Evolutionary conservation across 2,888 invertebrate genomes (phyloP).

Genomic region (Drosophila picticornis): DNA sequence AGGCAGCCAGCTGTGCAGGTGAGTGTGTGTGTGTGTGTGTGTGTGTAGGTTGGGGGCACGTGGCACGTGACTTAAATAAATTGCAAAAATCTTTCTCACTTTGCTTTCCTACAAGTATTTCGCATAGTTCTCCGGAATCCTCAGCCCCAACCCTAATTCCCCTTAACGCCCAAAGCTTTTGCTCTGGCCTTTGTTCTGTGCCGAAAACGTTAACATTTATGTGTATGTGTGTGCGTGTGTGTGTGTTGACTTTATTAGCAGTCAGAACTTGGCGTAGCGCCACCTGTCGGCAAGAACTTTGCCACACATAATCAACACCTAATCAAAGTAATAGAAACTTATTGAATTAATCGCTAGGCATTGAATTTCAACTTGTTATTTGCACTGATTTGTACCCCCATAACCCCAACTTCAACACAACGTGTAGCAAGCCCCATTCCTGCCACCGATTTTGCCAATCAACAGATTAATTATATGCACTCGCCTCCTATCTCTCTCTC

Average conservation of each 20-base stretch:
- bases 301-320: constrained; percentile 78
- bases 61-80: constrained; percentile 79
- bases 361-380: constrained; percentile 75
- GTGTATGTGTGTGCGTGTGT: constrained; percentile 28
- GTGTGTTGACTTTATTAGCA: constrained; percentile 73
- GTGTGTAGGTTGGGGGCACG: constrained; percentile 43
- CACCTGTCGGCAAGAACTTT: constrained; percentile 60
- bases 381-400: constrained; percentile 54
- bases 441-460: constrained; percentile 16
- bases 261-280: constrained; percentile 58
- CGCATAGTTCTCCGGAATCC: constrained; percentile 60
- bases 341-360: constrained; percentile 73
- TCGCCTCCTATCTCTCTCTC: constrained; percentile 34
- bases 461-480: constrained; percentile 54
- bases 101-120: constrained; percentile 68
- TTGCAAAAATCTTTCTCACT: constrained; percentile 78
- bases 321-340: constrained; percentile 80
- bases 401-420: not conserved
- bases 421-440: not conserved
- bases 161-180: constrained; percentile 23
- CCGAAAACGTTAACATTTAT: constrained; percentile 54
- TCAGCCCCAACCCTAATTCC: not conserved
- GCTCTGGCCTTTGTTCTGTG: constrained; percentile 59
- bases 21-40: not conserved
- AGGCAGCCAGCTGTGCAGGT: constrained; percentile 31